Conservation (phyloP, 1,140 invertebrate genomes). For the Apis cerana region DNA sequence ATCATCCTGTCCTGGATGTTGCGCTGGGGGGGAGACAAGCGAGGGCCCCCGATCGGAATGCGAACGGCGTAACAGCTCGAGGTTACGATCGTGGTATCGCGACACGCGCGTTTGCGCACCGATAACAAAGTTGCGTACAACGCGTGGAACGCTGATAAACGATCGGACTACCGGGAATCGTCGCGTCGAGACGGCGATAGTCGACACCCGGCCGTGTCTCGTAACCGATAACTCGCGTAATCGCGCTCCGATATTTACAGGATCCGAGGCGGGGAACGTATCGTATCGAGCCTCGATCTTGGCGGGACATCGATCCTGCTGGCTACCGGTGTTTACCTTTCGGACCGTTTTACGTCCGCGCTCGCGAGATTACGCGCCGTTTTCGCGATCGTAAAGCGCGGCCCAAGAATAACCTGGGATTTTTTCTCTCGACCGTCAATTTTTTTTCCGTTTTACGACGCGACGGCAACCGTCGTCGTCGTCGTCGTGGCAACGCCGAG, state of each 20-base stretch:
- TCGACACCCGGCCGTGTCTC: conserved; percentile 37
- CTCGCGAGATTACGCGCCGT: background rate
- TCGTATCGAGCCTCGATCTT: background rate
- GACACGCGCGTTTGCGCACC: conserved; percentile 51
- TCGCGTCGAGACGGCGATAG: conserved; percentile 45
- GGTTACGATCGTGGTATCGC: conserved; percentile 55
- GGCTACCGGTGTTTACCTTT: conserved; percentile 27
- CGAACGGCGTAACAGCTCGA: conserved; percentile 30
- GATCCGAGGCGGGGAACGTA: background rate
- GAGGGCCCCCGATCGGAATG: conserved; percentile 24
- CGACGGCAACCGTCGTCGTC: background rate
- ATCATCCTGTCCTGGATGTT: background rate
- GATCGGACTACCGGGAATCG: conserved; percentile 58
- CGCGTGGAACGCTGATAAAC: conserved; percentile 43
- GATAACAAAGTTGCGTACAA: conserved; percentile 55
- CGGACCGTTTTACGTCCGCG: background rate
- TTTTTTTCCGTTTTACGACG: background rate
- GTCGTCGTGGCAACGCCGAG: background rate
- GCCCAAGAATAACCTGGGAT: background rate
- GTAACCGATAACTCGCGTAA: conserved; percentile 54
- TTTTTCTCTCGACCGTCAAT: too few species aligned
- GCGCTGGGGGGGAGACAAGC: too few species aligned
- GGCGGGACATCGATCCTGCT: conserved; percentile 21
- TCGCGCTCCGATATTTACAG: conserved; percentile 52
- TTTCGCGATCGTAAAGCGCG: background rate